Evolutionary conservation across 2,888 invertebrate genomes (phyloP).

Genomic region (Drosophila niveifrons): DNA sequence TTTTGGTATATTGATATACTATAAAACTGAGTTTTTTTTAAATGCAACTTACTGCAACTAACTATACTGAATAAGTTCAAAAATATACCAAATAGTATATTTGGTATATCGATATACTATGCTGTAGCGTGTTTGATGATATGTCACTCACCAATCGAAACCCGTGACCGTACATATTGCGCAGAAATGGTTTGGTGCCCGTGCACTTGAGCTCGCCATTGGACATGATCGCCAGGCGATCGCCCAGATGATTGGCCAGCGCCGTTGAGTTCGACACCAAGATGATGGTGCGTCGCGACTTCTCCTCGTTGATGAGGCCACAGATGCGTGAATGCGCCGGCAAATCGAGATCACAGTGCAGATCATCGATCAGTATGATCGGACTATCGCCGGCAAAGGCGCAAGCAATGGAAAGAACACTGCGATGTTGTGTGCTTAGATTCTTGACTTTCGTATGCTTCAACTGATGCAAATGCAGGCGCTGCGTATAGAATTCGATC

Average conservation of each 20-base stretch:
- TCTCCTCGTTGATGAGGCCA: slow-evolving; percentile 91
- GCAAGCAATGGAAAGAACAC: slow-evolving; percentile 90
- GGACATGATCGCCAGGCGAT: slow-evolving; percentile 94
- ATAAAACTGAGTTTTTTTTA: too few species aligned
- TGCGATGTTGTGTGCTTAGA: slow-evolving; percentile 90
- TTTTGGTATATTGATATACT: too few species aligned
- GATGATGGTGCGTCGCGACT: slow-evolving; percentile 90
- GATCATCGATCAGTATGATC: slow-evolving; percentile 90
- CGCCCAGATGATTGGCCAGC: slow-evolving; percentile 93
- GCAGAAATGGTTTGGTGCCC: slow-evolving; percentile 92
- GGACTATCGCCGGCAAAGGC: slow-evolving; percentile 91
- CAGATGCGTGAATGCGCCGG: slow-evolving; percentile 91
- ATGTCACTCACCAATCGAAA: slow-evolving; percentile 90
- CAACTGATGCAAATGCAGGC: slow-evolving; percentile 86
- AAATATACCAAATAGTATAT: too few species aligned
- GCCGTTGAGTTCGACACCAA: slow-evolving; percentile 94
- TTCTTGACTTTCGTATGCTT: slow-evolving; percentile 87
- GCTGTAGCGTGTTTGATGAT: too few species aligned
- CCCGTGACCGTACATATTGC: slow-evolving; percentile 93
- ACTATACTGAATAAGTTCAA: too few species aligned
- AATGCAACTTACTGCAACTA: too few species aligned
- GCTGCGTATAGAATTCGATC: slow-evolving; percentile 87
- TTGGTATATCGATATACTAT: neutral
- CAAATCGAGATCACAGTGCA: slow-evolving; percentile 93
- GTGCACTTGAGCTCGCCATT: slow-evolving; percentile 91